Evolutionary conservation across 2,888 invertebrate genomes (phyloP), one percentile per base, ranked within the genome.

Genomic region (Amphipyra tragopoginis): DNA sequence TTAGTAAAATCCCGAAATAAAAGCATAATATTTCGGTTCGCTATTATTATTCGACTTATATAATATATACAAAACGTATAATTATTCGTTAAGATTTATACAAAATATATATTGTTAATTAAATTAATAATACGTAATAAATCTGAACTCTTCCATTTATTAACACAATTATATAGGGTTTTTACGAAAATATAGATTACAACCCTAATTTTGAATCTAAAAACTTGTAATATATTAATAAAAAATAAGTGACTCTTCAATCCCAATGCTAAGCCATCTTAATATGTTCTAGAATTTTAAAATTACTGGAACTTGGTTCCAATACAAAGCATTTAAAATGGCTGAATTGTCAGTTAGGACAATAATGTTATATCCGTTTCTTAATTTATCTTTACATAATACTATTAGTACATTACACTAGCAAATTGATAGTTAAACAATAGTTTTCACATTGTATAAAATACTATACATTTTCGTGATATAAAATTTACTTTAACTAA

Each of bases 1-100:
- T 91, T 84, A 80, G 81, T 84, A 79, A 62, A 79, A 84, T 82
- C 79, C 83, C 75, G 55, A 81, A 79, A 78, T 75, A 71, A 79
- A 77, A 77, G 74, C 77, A 72, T 59, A 57, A 66, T 55, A 52
- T 63, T 62, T 77, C 73, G 64, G 61, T 65, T 71, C 68, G 65
- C 54, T 43, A 52, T 49, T 62, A 62, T 62, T 52, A 60, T 75
- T 72, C 71, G 62, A 64, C 65, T 67, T 79, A 79, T 70, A 67
- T 75, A 82, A 66, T 79, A 79, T 70, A 67, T 75, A 82, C 68
- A 77, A 70, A 65, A 68, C 13, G 55, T 61, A 47, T 60, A 76
- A 49, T 65, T 57, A 63, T 68, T 61, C 53, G 59, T 49, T 40
- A 49, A 50, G 0, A 47, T 70, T 53, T 68, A 56, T 66, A 75